Base-by-base conservation (phyloP, 2,797 vertebrate genomes). In the Typhlichthys subterraneus region DNA sequence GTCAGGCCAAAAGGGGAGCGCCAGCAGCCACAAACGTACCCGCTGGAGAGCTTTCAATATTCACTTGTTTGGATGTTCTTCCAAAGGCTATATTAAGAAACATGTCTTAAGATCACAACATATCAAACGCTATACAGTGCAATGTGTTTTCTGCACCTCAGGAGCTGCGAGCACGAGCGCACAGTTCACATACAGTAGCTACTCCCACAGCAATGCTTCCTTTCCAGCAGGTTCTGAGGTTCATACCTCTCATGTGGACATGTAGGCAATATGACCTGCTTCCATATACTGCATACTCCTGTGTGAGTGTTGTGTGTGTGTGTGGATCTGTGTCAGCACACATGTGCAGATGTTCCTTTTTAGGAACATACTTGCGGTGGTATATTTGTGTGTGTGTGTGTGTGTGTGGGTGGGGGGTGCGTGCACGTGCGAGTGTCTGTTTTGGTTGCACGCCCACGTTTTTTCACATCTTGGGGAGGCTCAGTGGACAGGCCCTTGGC, bases 401-500 rank as follows among this genome's bases (percentile, higher is more conserved):
- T 4, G 23, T 4, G 23, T 3, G 23, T 3, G 23, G 23, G 23
- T 3, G 23, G 23, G 23, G 23, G 23, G 19, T 2, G 2, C n/a
- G 5, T 38, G 4, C 46, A 12, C 14, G 19, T 54, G 61, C 54
- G 31, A 33, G 12, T 58, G 29, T 50, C 14, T 72, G 13, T 6
- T 53, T 51, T 47, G 45, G 45, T 38, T 64, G 47, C 59, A 51
- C 69, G 61, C 54, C 45, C 38, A 19, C 65, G 59, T 23, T 19
- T 71, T 38, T 76, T 70, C 74, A 74, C 82, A 85, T 91, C 76
- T 76, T 78, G 76, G 73, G 69, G 88, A 71, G 58, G 83, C 80
- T 91, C 87, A 81, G 76, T 76, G 84, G 64, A 91, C 88, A 92
- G 74, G 86, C 70, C 87, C 87, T 63, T 69, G 90, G 83, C 69